A percentile compares a stretch with the other conserved stretches of the same genome.
These are phyloP conservation scores for Mesoclemmys tuberculata DNA, from an alignment of 2,113 vertebrate genomes.

Conservation along the genomic window DNA sequence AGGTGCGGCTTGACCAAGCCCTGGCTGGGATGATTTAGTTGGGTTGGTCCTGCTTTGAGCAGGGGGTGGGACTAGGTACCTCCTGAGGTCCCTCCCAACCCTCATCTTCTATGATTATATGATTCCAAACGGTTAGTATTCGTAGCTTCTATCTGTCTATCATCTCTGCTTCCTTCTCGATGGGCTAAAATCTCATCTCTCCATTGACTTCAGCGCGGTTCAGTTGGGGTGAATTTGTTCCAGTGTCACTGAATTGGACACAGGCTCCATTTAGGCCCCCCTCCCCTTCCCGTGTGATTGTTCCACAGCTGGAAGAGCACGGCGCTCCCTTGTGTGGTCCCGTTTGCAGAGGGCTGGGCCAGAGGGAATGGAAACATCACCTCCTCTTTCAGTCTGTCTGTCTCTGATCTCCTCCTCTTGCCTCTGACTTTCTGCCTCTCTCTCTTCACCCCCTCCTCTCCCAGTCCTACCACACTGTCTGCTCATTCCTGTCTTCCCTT, in stretches of 20 bases:
- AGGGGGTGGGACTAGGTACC: too few species aligned
- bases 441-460: background rate
- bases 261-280: background rate
- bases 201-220: background rate
- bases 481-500: background rate
- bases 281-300: background rate
- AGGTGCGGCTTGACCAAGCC: too few species aligned
- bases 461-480: background rate
- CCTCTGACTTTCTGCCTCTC: slow-evolving; percentile 22
- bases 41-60: too few species aligned
- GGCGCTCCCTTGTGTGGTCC: background rate
- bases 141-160: background rate
- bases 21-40: too few species aligned
- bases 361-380: background rate
- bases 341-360: background rate
- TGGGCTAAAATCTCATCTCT: background rate
- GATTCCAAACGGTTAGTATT: too few species aligned
- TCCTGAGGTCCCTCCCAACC: too few species aligned
- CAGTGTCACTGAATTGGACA: background rate
- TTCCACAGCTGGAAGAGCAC: background rate
- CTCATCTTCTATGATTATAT: too few species aligned
- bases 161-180: background rate
- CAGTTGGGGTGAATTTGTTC: background rate
- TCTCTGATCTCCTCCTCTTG: background rate
- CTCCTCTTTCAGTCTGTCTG: background rate